A percentile compares a stretch with the other conserved stretches of the same genome.
These are phyloP conservation scores for Morpho helenor DNA, from an alignment of 2,888 invertebrate genomes.

Conservation along the genomic window DNA sequence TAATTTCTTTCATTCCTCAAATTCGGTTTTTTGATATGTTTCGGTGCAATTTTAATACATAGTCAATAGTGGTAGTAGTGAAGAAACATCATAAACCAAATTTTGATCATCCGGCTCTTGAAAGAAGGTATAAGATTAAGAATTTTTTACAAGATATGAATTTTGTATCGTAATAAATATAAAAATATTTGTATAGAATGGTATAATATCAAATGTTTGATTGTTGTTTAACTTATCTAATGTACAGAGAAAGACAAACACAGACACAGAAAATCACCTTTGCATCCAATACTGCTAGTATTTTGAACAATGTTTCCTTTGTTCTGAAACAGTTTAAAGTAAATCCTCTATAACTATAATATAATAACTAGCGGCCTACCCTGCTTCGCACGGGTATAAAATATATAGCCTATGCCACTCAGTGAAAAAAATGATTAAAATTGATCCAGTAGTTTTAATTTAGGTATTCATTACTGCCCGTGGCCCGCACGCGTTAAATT, in stretches of 20 bases:
- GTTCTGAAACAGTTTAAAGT: not conserved
- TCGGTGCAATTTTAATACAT: constrained; percentile 30
- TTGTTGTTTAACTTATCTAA: no score
- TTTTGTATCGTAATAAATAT: not conserved
- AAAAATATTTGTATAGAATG: no score
- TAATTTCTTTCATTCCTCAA: constrained; percentile 35
- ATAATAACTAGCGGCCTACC: no score
- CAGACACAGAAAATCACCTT: not conserved
- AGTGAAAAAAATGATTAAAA: no score
- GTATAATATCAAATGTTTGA: no score
- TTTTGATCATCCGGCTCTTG: constrained; percentile 49
- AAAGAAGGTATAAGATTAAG: constrained; percentile 38
- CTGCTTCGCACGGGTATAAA: no score
- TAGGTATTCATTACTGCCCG: no score
- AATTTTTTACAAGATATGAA: not conserved
- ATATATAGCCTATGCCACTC: no score
- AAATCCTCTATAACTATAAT: not conserved
- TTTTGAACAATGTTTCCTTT: not conserved
- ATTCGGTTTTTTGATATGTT: constrained; percentile 26
- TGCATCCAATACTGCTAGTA: not conserved
- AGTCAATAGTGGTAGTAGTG: constrained; percentile 38
- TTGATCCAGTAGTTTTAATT: no score
- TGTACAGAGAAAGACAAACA: no score
- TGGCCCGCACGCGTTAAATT: no score
- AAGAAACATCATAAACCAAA: constrained; percentile 43